Percentiles rank a stretch among this genome's conserved stretches.
phyloP scores from a whole-genome alignment of 2,888 invertebrate species.

The Cacoxenus indagator region DNA sequence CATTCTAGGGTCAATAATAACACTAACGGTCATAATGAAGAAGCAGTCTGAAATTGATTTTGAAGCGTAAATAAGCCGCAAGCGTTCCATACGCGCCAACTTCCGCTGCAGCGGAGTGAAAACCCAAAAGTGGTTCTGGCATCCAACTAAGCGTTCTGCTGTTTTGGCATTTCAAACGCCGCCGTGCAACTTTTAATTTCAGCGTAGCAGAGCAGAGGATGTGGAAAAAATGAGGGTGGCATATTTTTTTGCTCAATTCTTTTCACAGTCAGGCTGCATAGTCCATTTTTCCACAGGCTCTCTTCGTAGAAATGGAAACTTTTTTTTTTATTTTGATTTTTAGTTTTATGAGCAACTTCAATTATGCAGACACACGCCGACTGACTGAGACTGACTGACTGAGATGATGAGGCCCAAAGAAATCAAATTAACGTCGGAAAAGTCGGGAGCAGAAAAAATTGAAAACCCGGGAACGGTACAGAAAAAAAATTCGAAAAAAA shows the following conservation, averaged over 20 bases:
- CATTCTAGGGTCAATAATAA: too few species aligned
- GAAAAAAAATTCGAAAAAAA: slow-evolving; percentile 6
- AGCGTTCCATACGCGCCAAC: not conserved
- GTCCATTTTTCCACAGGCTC: not conserved
- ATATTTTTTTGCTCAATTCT: not conserved
- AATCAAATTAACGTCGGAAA: slow-evolving; percentile 20
- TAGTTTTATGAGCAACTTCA: not conserved
- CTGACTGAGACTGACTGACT: not conserved
- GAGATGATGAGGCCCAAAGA: slow-evolving; percentile 6
- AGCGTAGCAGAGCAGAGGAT: not conserved
- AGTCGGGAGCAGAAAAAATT: not conserved
- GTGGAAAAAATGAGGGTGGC: slow-evolving; percentile 14
- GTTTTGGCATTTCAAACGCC: slow-evolving; percentile 16
- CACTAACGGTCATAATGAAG: too few species aligned
- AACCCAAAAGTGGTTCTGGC: too few species aligned
- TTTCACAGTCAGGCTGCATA: not conserved
- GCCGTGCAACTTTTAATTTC: slow-evolving; percentile 13
- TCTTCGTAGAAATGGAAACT: slow-evolving; percentile 15
- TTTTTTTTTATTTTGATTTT: not conserved
- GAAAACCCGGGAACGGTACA: not conserved
- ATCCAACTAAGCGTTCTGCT: not conserved
- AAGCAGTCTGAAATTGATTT: not conserved
- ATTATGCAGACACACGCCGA: slow-evolving; percentile 13
- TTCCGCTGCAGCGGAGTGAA: not conserved
- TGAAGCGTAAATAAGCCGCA: slow-evolving; percentile 7